phyloP scores from a whole-genome alignment of 1,140 invertebrate species.

The Phortica variegata region DNA sequence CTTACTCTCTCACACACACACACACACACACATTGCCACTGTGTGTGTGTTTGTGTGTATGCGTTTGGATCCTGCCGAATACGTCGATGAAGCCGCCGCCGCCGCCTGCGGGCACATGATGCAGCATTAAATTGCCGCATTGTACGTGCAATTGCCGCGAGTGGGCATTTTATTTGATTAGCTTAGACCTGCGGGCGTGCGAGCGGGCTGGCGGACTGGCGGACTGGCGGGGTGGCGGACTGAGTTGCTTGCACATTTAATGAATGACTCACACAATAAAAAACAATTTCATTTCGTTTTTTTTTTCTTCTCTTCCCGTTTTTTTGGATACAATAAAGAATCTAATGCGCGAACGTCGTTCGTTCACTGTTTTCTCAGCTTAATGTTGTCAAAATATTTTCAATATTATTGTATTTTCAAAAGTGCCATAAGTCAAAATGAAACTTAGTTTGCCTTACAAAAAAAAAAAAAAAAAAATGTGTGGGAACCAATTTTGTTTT shows the following conservation, averaged over 20 bases:
- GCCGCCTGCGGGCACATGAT: conserved; percentile 49
- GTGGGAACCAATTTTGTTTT: too few relatives aligned
- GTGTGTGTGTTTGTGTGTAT: too few relatives aligned
- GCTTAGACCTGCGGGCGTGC: conserved; percentile 23
- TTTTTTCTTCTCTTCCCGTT: conserved; percentile 11
- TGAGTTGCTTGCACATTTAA: conserved; percentile 45
- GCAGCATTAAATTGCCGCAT: conserved; percentile 57
- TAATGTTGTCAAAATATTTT: conserved; percentile 53
- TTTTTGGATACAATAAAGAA: conserved; percentile 6
- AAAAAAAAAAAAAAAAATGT: too few relatives aligned
- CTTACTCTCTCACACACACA: too few relatives aligned
- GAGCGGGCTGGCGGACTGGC: conserved; percentile 24
- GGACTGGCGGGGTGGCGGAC: conserved; percentile 47
- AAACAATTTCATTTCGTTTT: too few relatives aligned
- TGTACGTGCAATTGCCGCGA: conserved; percentile 37
- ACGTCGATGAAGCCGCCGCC: too few relatives aligned
- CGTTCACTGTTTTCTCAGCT: conserved; percentile 45
- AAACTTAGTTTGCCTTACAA: too few relatives aligned
- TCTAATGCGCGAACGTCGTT: conserved; percentile 33
- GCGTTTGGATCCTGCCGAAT: too few relatives aligned
- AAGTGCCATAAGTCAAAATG: too few relatives aligned
- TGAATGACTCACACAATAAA: conserved; percentile 31
- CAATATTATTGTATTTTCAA: too few relatives aligned
- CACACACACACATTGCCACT: too few relatives aligned
- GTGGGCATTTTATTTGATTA: conserved; percentile 52